Evolutionary conservation across 2,113 vertebrate genomes (phyloP).

Genomic region (Reinhardtius hippoglossoides): DNA sequence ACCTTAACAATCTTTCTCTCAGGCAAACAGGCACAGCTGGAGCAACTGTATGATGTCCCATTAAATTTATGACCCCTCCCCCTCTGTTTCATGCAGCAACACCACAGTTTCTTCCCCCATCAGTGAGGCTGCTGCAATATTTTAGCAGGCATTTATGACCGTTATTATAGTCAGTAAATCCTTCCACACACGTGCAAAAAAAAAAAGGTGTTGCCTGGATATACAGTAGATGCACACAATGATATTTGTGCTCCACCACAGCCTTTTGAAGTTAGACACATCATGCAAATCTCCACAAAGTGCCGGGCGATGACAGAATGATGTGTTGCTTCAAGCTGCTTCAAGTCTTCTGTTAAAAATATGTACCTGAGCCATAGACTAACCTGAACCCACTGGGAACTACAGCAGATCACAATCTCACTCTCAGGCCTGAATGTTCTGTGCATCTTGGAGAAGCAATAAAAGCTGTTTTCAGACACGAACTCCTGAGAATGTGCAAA

Average conservation of each 20-base stretch:
- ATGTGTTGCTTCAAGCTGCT: background rate
- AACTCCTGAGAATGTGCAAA: no score
- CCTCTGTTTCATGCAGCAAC: constrained; percentile 20
- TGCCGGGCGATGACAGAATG: background rate
- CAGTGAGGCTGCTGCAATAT: constrained; percentile 66
- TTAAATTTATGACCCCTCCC: constrained; percentile 66
- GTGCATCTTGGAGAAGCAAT: background rate
- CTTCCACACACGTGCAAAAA: constrained; percentile 48
- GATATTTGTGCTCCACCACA: constrained; percentile 62
- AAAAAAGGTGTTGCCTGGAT: constrained; percentile 65
- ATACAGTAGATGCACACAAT: constrained; percentile 49
- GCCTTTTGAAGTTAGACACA: constrained; percentile 40
- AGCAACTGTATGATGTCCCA: constrained; percentile 45
- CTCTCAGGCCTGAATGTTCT: background rate
- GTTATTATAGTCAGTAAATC: constrained; percentile 76
- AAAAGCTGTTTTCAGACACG: background rate
- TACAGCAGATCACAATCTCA: background rate
- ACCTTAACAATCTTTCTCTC: constrained; percentile 50
- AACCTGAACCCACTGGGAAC: background rate
- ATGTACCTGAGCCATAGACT: background rate
- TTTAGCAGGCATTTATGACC: constrained; percentile 66
- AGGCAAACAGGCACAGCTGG: constrained; percentile 52
- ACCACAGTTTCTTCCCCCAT: constrained; percentile 39
- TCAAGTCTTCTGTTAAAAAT: background rate
- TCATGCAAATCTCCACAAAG: constrained; percentile 12